Conservation (phyloP, 2,113 vertebrate genomes). For the Amia ocellicauda region DNA sequence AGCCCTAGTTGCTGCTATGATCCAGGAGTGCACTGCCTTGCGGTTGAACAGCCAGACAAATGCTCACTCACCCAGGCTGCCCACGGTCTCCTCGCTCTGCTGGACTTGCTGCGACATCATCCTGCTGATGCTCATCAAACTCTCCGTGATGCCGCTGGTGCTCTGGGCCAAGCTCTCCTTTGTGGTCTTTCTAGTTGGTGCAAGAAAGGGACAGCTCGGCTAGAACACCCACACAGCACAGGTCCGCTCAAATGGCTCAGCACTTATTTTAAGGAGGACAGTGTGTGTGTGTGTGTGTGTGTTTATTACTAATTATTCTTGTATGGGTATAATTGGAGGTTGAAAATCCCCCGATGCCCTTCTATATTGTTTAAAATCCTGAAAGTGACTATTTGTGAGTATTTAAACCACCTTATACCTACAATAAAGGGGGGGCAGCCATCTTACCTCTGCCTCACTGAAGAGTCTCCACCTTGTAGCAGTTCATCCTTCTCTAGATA, state of each 20-base stretch:
- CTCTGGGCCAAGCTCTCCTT: constrained; percentile 87
- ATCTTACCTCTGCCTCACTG: constrained; percentile 79
- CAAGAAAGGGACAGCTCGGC: not conserved
- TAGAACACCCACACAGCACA: not conserved
- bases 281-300: too few relatives aligned
- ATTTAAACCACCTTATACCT: too few relatives aligned
- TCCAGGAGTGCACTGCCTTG: too few relatives aligned
- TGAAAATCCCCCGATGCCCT: too few relatives aligned
- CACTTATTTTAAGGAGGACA: too few relatives aligned
- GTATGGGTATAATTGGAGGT: too few relatives aligned
- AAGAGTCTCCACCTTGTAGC: constrained; percentile 67
- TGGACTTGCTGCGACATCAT: constrained; percentile 96
- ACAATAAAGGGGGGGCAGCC: too few relatives aligned
- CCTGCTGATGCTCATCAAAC: constrained; percentile 89
- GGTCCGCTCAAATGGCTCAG: not conserved
- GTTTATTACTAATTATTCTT: not conserved
- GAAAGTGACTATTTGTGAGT: not conserved
- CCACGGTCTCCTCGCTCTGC: constrained; percentile 87
- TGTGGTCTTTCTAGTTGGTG: constrained; percentile 67
- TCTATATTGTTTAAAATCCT: too few relatives aligned
- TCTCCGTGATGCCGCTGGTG: constrained; percentile 85
- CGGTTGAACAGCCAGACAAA: too few relatives aligned
- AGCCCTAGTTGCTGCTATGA: too few relatives aligned
- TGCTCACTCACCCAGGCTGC: constrained; percentile 73
- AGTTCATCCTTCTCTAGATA: constrained; percentile 89